Evolutionary conservation across 2,797 vertebrate species (phyloP), one percentile per base, ranked within the genome.

Genomic region (Selene dorsalis): DNA sequence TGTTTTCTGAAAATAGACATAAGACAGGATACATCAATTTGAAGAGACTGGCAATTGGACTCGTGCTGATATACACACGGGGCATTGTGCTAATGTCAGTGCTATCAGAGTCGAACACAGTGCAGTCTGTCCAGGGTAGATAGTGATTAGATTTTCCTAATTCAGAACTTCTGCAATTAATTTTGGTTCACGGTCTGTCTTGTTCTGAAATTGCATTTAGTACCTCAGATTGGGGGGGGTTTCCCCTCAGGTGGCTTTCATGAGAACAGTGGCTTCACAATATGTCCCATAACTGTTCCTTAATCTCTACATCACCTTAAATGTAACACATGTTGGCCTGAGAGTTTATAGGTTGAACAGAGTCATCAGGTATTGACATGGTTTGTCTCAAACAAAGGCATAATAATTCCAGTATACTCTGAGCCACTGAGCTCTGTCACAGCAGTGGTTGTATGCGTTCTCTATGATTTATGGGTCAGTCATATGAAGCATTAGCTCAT

Each of bases 401-500:
- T 32, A 79, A 69, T 82, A 52, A 77, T 63, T 73, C 75, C 63
- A 39, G 38, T 43, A 41, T 73, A 78, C 53, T 82, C 69, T n/a
- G 39, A 75, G 39, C 70, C 47, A 45, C 74, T 68, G 73, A 65
- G 64, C 53, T 48, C 69, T 84, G 65, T 60, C 57, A 82, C 83
- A 86, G 56, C 63, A 76, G 73, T 53, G 47, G 70, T 80, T 88
- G 17, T 39, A 75, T 82, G 71, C 26, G 79, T 82, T 88, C 78
- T 67, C 43, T 78, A 62, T 91, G 88, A 90, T 91, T 89, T 88
- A 86, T 85, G 80, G 75, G 69, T 85, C 84, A 79, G 58, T 73
- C 82, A 69, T 72, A 80, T 71, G 69, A 84, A 87, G 89, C 77
- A 90, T 91, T 87, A 93, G 83, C 88, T 94, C 84, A 92, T 90